Evolutionary conservation across 1,140 invertebrate genomes (phyloP).

Genomic region (Drosophila santomea): DNA sequence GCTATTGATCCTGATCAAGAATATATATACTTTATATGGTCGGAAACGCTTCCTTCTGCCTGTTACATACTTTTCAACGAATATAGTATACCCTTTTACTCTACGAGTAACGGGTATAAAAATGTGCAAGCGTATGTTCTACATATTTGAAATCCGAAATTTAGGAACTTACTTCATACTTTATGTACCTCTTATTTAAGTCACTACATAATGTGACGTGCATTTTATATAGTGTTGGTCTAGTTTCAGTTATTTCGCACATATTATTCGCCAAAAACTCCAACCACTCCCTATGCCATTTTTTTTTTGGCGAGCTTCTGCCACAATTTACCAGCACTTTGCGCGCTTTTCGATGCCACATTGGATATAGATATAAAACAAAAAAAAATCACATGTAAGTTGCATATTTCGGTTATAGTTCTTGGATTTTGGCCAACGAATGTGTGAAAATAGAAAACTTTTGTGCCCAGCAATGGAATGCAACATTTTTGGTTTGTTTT

Average conservation of each 20-base stretch:
- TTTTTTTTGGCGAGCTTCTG: constrained; percentile 58
- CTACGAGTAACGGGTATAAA: too few relatives aligned
- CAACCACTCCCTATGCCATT: constrained; percentile 23
- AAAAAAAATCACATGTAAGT: constrained; percentile 37
- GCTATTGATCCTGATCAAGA: too few relatives aligned
- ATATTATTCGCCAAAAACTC: constrained; percentile 9
- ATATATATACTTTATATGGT: too few relatives aligned
- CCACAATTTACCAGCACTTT: constrained; percentile 66
- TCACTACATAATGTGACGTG: neutral
- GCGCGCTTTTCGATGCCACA: constrained; percentile 33
- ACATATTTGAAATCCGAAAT: neutral
- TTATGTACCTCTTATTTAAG: too few relatives aligned
- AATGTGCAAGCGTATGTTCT: too few relatives aligned
- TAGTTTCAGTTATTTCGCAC: constrained; percentile 5
- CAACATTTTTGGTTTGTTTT: constrained; percentile 54
- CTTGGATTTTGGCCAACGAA: constrained; percentile 79
- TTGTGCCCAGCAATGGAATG: constrained; percentile 67
- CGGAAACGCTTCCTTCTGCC: too few relatives aligned
- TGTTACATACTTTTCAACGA: too few relatives aligned
- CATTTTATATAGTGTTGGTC: constrained; percentile 8
- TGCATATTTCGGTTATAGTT: constrained; percentile 70
- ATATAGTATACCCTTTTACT: too few relatives aligned
- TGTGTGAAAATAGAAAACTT: constrained; percentile 76
- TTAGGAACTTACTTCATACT: neutral
- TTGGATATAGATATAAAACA: constrained; percentile 26